These are phyloP conservation scores for Syrmaticus mikado DNA, from an alignment of 2,113 vertebrate genomes.

Conservation along the genomic window DNA sequence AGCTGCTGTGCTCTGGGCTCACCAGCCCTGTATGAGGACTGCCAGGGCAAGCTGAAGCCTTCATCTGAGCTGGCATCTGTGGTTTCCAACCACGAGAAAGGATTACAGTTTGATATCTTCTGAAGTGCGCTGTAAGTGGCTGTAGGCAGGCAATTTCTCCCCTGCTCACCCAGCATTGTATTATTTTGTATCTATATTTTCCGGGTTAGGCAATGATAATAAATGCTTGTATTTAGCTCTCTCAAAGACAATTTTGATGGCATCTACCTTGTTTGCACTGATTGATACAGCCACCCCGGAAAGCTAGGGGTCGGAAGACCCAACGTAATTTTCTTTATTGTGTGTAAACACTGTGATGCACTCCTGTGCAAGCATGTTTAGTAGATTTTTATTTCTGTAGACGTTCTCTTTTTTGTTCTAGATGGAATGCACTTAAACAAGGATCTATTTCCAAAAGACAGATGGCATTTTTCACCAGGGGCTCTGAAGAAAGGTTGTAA, in stretches of 20 bases:
- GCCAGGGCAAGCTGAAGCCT: background rate
- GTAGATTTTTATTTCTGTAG: background rate
- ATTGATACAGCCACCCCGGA: rapidly evolving
- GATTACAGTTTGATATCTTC: background rate
- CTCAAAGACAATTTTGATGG: background rate
- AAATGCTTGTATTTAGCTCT: rapidly evolving
- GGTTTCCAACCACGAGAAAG: background rate
- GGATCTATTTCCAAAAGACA: background rate
- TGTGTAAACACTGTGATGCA: background rate
- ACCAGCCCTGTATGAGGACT: too few relatives aligned
- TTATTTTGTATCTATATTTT: background rate
- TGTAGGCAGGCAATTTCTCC: background rate
- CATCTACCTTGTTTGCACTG: background rate
- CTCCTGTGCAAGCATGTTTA: background rate
- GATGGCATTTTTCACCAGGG: background rate
- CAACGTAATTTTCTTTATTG: background rate
- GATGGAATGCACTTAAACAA: background rate
- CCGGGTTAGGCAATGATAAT: background rate
- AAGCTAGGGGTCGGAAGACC: background rate
- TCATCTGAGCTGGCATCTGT: background rate
- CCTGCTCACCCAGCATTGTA: background rate
- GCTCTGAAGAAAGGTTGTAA: background rate
- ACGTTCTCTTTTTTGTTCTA: background rate
- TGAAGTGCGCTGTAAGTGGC: background rate
- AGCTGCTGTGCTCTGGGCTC: rapidly evolving